A percentile compares a stretch with the other conserved stretches of the same genome.
Evolutionary conservation across 2,888 invertebrate species (phyloP).

Genomic region (Blera fallax): DNA sequence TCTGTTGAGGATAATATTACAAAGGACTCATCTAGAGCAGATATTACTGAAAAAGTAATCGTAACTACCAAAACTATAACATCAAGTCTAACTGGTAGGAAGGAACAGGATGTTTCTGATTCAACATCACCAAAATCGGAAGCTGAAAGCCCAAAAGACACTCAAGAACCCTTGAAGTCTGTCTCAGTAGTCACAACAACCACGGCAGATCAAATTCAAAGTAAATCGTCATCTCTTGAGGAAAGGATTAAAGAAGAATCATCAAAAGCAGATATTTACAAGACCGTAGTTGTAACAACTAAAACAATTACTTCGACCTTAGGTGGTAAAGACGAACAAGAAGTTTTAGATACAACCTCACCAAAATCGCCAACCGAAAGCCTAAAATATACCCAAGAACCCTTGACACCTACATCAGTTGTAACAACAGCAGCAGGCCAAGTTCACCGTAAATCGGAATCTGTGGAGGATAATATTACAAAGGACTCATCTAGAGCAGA

Average conservation of each 20-base stretch:
- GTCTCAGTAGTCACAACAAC: not conserved
- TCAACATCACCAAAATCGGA: slow-evolving; percentile 45
- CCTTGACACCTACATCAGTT: too few relatives aligned
- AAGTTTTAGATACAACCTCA: not conserved
- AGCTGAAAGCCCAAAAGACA: slow-evolving; percentile 60
- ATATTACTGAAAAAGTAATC: slow-evolving; percentile 7
- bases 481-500: too few relatives aligned
- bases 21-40: too few relatives aligned
- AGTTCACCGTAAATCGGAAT: too few relatives aligned
- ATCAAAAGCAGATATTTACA: not conserved
- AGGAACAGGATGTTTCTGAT: not conserved
- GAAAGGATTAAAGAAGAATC: not conserved
- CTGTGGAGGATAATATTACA: too few relatives aligned
- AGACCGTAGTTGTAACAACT: slow-evolving; percentile 15
- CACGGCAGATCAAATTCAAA: not conserved
- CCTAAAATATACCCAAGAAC: slow-evolving; percentile 39
- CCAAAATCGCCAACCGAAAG: slow-evolving; percentile 65
- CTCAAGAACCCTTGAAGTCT: not conserved
- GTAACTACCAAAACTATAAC: not conserved
- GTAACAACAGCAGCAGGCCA: too few relatives aligned
- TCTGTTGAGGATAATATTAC: too few relatives aligned
- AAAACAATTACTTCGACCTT: not conserved
- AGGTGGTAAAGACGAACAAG: not conserved
- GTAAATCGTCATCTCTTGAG: not conserved
- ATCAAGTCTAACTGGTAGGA: not conserved